These are phyloP conservation scores for Melanotaenia pygmaea DNA, from an alignment of 2,797 vertebrate species.

Conservation along the genomic window DNA sequence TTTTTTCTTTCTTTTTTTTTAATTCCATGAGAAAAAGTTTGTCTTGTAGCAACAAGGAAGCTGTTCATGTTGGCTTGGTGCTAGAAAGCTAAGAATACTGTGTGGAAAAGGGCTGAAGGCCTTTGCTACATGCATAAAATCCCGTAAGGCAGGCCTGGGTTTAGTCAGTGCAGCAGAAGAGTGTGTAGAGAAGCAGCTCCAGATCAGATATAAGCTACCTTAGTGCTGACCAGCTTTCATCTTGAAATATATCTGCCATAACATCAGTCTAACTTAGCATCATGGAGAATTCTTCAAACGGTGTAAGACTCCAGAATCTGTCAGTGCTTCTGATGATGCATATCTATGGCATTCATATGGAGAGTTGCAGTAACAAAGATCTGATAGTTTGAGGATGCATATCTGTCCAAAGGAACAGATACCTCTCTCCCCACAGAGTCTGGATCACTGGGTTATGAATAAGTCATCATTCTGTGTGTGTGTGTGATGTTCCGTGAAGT, in stretches of 20 bases:
- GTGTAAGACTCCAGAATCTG: conserved; percentile 25
- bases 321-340: conserved; percentile 37
- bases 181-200: conserved; percentile 50
- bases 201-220: conserved; percentile 41
- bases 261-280: conserved; percentile 44
- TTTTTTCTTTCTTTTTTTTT: conserved; percentile 18
- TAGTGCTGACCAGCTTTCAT: conserved; percentile 43
- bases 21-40: conserved; percentile 42
- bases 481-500: conserved; percentile 53
- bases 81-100: conserved; percentile 39
- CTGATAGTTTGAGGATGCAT: conserved; percentile 45
- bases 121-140: conserved; percentile 30
- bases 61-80: conserved; percentile 42
- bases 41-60: conserved; percentile 44
- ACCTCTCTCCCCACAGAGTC: conserved; percentile 38
- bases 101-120: conserved; percentile 52
- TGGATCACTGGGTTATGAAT: conserved; percentile 42
- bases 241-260: conserved; percentile 36
- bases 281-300: conserved; percentile 40
- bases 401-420: conserved; percentile 52
- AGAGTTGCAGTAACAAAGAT: conserved; percentile 57
- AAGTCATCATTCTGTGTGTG: conserved; percentile 52
- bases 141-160: conserved; percentile 37
- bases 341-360: conserved; percentile 33
- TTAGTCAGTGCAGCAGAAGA: conserved; percentile 30